Evolutionary conservation across 64 coral and sea anemone species (phyloP), one percentile per base, ranked within the genome.

Genomic region (Porites lutea): DNA sequence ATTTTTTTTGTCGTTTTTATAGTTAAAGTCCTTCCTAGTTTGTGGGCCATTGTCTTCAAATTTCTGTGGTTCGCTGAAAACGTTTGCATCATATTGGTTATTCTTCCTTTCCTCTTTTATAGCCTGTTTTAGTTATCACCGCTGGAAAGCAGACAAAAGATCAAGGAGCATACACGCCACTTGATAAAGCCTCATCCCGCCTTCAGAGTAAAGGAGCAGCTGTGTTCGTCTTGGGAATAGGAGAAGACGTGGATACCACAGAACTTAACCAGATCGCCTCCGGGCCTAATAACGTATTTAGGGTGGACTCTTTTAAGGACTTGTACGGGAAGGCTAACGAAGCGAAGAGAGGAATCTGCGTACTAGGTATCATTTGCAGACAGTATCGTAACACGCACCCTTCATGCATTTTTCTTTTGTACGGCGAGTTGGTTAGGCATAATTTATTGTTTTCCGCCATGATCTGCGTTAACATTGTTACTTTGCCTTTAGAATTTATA

Each of bases 81-180:
- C 27, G 27, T 37, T 57, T 57, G 54, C 7, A 7, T 12, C 12
- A 9, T 57, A 57, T 57, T 57, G 7, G 54, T 12, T 4, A 9
- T 19, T 4, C 8, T 78, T 78, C 9, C 0, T 54, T 74, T 15
- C 12, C 51, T 75, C 3, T 10, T 78, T 55, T 15, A 0, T 15
- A 91, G 89, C 65, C 55, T 4, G 51, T 91, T 49, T 8, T 91
- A 13, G 89, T 91, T 9, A 44, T 91, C 48, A 91, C 89, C 0
- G 89, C 81, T 74, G 89, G 89, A 37, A 83, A 49, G 44, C 89
- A 91, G 74, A 83, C 89, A 16, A 91, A 45, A 91, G 66, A 71
- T 45, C 2, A 74, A 62, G 86, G 70, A 45, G 11, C 7, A 13
- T 72, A 52, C 52, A 83, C 78, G 16, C 7, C 64, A 8, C 78